Base-by-base conservation (phyloP, 2,888 invertebrate species). In the Marronus borbonicus region DNA sequence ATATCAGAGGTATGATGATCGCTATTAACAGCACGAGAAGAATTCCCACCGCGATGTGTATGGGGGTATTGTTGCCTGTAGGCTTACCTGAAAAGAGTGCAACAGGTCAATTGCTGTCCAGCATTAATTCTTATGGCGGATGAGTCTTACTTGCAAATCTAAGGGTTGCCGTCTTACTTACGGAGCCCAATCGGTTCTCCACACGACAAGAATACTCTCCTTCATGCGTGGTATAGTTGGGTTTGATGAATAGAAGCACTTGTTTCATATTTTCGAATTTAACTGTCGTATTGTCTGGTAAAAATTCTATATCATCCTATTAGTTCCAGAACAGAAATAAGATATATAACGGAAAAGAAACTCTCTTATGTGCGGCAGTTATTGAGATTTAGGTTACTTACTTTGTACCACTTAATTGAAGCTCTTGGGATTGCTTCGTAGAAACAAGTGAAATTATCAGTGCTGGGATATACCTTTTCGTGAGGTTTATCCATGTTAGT, bases 361-460 rank as follows among this genome's bases (percentile, higher is more conserved):
- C 24, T 24, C 2, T 24, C 2, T 24, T 24, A 1, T 36, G 5
- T 5, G 31, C 3, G 1, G 5, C 0, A 5, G 4, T 36, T 36
- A 5, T 36, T 36, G 5, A 24, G 24, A 5, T 31, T 39, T 88
- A 92, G 96, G 5, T 36, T 36, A 36, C 31, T 36, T 5, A 36
- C 31, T 36, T 36, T 36, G 3, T 36, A 36, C 31, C 96, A 96
- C 0, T 86, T 87, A 0, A 96, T 90, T 0, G 81, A 86, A 0
- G 96, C 95, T 68, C 89, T 90, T 0, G 95, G 95, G 50, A 93
- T 90, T 3, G 92, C 93, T 52, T 85, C 85, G 0, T 83, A 12
- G 31, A 36, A 36, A 5, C 31, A 36, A 1, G 31, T 36, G 31
- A 36, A 36, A 36, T 5, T 36, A 5, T 90, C 82, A 39, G 84